Evolutionary conservation across 2,888 invertebrate genomes (phyloP).

Genomic region (Mesorhabditis spiculigera): DNA sequence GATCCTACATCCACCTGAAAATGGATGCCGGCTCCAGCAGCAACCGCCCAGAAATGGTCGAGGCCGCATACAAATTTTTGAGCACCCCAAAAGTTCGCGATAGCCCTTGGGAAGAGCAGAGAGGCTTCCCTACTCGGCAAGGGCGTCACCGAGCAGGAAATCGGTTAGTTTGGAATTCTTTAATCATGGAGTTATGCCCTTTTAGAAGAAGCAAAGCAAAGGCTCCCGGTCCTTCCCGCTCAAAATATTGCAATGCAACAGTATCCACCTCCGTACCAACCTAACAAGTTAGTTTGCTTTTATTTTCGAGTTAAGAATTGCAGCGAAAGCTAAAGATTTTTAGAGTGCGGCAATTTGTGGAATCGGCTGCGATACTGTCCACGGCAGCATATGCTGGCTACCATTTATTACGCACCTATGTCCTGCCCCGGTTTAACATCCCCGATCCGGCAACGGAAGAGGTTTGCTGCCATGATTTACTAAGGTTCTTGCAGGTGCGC

Average conservation of each 20-base stretch:
- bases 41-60: slow-evolving; percentile 44
- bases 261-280: slow-evolving; percentile 8
- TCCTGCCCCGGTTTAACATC: slow-evolving; percentile 53
- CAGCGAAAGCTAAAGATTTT: not conserved
- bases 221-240: not conserved
- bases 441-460: slow-evolving; percentile 51
- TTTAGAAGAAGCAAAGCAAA: slow-evolving; percentile 3
- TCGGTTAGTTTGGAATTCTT: slow-evolving; percentile 14
- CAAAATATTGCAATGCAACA: not conserved
- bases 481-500: not conserved
- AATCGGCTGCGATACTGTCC: slow-evolving; percentile 47
- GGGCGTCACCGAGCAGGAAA: slow-evolving; percentile 51
- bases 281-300: slow-evolving; percentile 14
- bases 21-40: slow-evolving; percentile 4
- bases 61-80: slow-evolving; percentile 51
- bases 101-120: slow-evolving; percentile 51
- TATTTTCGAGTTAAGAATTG: not conserved
- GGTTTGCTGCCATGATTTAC: not conserved
- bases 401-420: slow-evolving; percentile 47
- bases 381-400: slow-evolving; percentile 52
- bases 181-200: not conserved
- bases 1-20: not conserved
- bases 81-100: slow-evolving; percentile 45
- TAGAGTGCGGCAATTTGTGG: slow-evolving; percentile 32
- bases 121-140: slow-evolving; percentile 47